These are phyloP conservation scores for Drosophila falleni DNA, from an alignment of 2,888 invertebrate species.

Conservation along the genomic window DNA sequence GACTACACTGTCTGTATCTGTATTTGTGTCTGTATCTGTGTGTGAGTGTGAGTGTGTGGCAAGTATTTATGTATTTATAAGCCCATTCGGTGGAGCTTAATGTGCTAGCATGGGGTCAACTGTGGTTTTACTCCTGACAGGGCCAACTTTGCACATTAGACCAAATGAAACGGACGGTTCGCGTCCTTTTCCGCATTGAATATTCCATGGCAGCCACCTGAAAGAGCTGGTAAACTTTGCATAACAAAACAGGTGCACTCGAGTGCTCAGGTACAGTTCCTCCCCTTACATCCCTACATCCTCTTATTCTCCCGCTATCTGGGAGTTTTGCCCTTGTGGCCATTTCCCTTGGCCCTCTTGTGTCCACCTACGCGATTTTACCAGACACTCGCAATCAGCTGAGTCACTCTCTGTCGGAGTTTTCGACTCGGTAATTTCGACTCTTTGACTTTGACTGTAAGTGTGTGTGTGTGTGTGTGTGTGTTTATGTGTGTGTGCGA, in stretches of 20 bases:
- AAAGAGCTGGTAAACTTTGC: slow-evolving; percentile 65
- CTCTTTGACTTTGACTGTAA: slow-evolving; percentile 11
- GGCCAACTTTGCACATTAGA: slow-evolving; percentile 59
- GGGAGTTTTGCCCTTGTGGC: neutral
- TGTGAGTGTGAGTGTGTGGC: slow-evolving; percentile 1
- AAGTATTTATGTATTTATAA: slow-evolving; percentile 60
- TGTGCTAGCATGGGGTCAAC: slow-evolving; percentile 49
- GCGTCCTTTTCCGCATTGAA: slow-evolving; percentile 55
- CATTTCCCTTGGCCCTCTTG: slow-evolving; percentile 27
- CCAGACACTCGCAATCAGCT: slow-evolving; percentile 50
- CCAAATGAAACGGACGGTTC: slow-evolving; percentile 52
- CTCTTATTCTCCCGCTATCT: no score
- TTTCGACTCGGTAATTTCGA: slow-evolving; percentile 16
- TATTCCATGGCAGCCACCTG: slow-evolving; percentile 60
- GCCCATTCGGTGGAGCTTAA: slow-evolving; percentile 44
- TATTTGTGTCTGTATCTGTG: neutral
- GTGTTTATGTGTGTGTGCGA: slow-evolving; percentile 7
- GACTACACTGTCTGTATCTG: slow-evolving; percentile 9
- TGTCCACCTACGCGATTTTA: slow-evolving; percentile 42
- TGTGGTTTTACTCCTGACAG: slow-evolving; percentile 35
- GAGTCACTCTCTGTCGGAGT: slow-evolving; percentile 41
- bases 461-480: slow-evolving; percentile 7
- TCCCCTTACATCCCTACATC: neutral
- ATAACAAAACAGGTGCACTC: slow-evolving; percentile 71
- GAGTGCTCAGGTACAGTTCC: slow-evolving; percentile 26